Evolutionary conservation across 2,888 invertebrate genomes (phyloP).

Genomic region (Glyphotaelius pellucidus): DNA sequence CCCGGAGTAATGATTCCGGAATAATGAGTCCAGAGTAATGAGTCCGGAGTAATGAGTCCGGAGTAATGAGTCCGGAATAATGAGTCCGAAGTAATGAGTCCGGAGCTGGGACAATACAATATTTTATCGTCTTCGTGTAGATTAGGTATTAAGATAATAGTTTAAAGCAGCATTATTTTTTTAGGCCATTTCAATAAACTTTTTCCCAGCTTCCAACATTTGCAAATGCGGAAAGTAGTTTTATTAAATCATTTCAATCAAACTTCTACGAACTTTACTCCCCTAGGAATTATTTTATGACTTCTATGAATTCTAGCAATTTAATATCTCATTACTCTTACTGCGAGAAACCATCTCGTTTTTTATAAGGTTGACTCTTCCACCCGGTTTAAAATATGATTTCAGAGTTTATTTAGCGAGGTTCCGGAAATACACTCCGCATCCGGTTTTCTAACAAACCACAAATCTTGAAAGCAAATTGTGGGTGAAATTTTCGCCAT

Average conservation of each 20-base stretch:
- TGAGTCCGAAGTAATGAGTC: too few species aligned
- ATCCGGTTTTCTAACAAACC: constrained; percentile 18
- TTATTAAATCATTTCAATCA: too few species aligned
- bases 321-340: neutral
- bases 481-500: neutral
- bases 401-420: constrained; percentile 7
- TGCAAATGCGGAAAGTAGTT: too few species aligned
- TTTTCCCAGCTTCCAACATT: neutral
- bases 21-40: too few species aligned
- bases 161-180: neutral
- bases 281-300: neutral
- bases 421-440: constrained; percentile 5
- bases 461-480: constrained; percentile 27
- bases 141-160: too few species aligned
- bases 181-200: neutral
- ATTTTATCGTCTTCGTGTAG: too few species aligned
- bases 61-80: too few species aligned
- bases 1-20: too few species aligned
- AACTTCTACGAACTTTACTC: neutral
- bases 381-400: constrained; percentile 4
- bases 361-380: neutral
- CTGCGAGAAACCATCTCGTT: neutral
- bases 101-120: too few species aligned
- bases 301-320: neutral
- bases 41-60: too few species aligned